Conservation (phyloP, 1,140 invertebrate species). For the Drosophila ogumai region DNA sequence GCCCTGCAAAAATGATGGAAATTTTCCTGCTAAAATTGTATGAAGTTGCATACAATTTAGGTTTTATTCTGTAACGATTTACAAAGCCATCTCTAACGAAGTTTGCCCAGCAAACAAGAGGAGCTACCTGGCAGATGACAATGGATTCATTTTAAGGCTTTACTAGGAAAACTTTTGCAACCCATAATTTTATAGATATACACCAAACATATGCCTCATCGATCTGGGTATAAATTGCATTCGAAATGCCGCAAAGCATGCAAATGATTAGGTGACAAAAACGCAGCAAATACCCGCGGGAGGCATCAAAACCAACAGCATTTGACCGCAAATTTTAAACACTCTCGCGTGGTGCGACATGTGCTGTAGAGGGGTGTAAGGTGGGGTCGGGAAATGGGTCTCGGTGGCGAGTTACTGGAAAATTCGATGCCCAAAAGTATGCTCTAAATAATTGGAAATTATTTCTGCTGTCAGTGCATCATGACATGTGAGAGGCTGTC, state of each 20-base stretch:
- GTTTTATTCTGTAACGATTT: conserved; percentile 41
- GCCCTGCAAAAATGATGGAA: conserved; percentile 22
- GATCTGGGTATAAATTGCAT: conserved; percentile 16
- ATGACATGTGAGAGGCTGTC: conserved; percentile 46
- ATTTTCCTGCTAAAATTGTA: conserved; percentile 34
- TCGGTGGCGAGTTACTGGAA: conserved; percentile 22
- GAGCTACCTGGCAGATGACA: background rate
- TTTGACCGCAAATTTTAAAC: conserved; percentile 66
- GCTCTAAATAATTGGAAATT: conserved; percentile 77
- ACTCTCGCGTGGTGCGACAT: conserved; percentile 23
- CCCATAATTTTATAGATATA: background rate
- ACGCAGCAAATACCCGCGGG: conserved; percentile 17
- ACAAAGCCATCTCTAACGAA: conserved; percentile 39
- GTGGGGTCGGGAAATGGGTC: background rate
- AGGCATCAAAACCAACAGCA: conserved; percentile 23
- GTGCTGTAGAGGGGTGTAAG: background rate
- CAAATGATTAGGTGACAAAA: conserved; percentile 75
- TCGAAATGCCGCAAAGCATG: conserved; percentile 44
- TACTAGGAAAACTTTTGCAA: too few relatives aligned
- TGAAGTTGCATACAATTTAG: conserved; percentile 34
- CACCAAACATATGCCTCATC: conserved; percentile 2
- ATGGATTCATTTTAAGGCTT: conserved; percentile 8
- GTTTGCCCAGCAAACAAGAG: conserved; percentile 38
- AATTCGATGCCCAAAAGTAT: conserved; percentile 53
- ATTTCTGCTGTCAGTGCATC: conserved; percentile 55